phyloP scores from a whole-genome alignment of 2,888 invertebrate species.

The Sinotaia quadrata region DNA sequence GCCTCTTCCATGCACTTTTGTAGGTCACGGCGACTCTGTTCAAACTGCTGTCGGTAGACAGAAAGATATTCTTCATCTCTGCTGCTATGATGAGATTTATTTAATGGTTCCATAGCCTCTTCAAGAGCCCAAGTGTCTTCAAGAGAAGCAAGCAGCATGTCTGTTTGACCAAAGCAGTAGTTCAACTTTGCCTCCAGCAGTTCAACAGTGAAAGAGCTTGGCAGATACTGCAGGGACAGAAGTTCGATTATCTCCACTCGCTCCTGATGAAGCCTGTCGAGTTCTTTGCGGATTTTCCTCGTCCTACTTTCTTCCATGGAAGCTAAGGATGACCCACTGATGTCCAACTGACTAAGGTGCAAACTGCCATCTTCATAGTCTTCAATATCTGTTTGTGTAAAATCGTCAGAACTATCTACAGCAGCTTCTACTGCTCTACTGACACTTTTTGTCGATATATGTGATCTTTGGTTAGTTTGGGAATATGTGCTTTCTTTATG shows the following conservation, averaged over 20 bases:
- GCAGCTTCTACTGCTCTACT: slow-evolving; percentile 46
- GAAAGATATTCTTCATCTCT: slow-evolving; percentile 51
- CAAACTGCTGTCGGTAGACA: slow-evolving; percentile 60
- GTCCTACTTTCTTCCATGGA: slow-evolving; percentile 19
- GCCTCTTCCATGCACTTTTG: slow-evolving; percentile 57
- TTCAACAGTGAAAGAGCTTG: slow-evolving; percentile 70
- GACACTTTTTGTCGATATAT: slow-evolving; percentile 4
- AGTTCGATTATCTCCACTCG: slow-evolving; percentile 66
- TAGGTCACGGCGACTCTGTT: slow-evolving; percentile 62
- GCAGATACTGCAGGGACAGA: slow-evolving; percentile 65
- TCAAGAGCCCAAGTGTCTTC: slow-evolving; percentile 57
- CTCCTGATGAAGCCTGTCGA: slow-evolving; percentile 66
- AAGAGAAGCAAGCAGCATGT: slow-evolving; percentile 65
- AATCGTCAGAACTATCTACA: slow-evolving; percentile 50
- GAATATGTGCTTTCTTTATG: too few species aligned
- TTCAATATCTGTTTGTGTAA: slow-evolving; percentile 54
- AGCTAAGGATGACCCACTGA: slow-evolving; percentile 7
- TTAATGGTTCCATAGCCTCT: slow-evolving; percentile 31
- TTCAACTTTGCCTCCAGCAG: slow-evolving; percentile 72
- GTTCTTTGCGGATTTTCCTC: slow-evolving; percentile 51
- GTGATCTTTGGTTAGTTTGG: too few species aligned
- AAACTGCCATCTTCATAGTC: slow-evolving; percentile 29
- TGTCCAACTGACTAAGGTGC: slow-evolving; percentile 6
- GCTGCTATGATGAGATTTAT: not conserved
- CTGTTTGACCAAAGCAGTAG: slow-evolving; percentile 72